Conservation (phyloP, 1,140 invertebrate species). For the Venustaconcha ellipsiformis region DNA sequence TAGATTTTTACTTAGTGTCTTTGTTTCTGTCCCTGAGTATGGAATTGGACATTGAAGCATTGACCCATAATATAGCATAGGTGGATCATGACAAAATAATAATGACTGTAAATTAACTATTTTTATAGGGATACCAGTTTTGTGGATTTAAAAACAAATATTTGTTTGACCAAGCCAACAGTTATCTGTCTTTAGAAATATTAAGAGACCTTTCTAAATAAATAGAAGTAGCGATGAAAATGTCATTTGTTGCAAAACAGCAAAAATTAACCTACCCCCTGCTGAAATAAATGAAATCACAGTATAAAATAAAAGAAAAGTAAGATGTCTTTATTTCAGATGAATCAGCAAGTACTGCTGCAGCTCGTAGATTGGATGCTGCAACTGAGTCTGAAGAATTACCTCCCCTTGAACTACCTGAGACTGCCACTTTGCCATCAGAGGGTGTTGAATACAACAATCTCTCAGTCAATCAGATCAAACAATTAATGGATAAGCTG, state of each 20-base stretch:
- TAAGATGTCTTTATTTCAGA: constrained; percentile 7
- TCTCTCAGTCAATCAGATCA: constrained; percentile 56
- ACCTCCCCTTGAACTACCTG: constrained; percentile 57
- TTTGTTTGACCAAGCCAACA: constrained; percentile 7
- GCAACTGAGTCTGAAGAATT: constrained; percentile 54
- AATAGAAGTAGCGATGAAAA: background rate
- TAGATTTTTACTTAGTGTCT: too few relatives aligned
- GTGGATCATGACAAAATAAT: too few relatives aligned
- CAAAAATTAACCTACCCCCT: too few relatives aligned
- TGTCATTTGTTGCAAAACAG: background rate
- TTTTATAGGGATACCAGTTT: too few relatives aligned
- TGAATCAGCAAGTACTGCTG: constrained; percentile 51
- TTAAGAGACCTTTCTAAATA: background rate
- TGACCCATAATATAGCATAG: too few relatives aligned
- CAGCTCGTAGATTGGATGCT: constrained; percentile 51
- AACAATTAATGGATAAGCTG: constrained; percentile 62
- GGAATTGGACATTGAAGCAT: too few relatives aligned
- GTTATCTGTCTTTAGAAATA: background rate
- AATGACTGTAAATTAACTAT: too few relatives aligned
- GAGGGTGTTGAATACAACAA: constrained; percentile 60
- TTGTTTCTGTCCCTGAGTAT: too few relatives aligned
- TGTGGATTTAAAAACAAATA: too few relatives aligned
- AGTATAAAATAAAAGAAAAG: too few relatives aligned
- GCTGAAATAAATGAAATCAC: too few relatives aligned
- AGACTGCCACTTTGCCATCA: constrained; percentile 53